Conservation (phyloP, 2,888 invertebrate genomes). For the Ectropis crepuscularia region DNA sequence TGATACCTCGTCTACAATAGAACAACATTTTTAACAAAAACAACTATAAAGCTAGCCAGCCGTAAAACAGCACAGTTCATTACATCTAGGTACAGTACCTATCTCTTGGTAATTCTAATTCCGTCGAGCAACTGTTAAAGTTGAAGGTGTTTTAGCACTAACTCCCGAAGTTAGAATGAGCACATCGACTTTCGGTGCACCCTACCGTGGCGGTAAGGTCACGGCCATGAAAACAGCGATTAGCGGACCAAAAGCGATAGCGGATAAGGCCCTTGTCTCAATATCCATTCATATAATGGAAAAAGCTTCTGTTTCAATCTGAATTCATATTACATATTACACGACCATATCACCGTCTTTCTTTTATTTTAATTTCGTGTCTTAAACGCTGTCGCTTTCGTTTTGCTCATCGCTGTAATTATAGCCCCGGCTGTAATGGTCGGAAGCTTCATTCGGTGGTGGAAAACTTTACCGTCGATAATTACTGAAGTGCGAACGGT, state of each 20-base stretch:
- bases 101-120: conserved; percentile 46
- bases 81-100: conserved; percentile 35
- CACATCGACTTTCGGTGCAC: conserved; percentile 56
- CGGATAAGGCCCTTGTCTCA: too few species aligned
- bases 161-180: conserved; percentile 55
- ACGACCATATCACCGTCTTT: too few species aligned
- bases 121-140: conserved; percentile 47
- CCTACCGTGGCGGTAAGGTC: conserved; percentile 51
- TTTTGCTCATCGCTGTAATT: too few species aligned
- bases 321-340: too few species aligned
- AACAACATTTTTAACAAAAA: conserved; percentile 27
- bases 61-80: conserved; percentile 34
- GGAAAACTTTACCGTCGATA: conserved; percentile 72
- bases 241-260: too few species aligned
- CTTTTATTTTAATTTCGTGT: too few species aligned
- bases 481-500: conserved; percentile 73
- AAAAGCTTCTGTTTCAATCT: too few species aligned
- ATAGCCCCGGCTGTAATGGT: conserved; percentile 45
- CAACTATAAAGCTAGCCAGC: conserved; percentile 37
- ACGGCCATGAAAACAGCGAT: too few species aligned
- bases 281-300: too few species aligned
- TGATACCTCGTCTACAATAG: background rate
- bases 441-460: conserved; percentile 62
- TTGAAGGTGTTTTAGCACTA: conserved; percentile 54
- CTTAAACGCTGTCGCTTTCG: too few species aligned